Base-by-base conservation (phyloP, 2,797 vertebrate genomes). In the Odontamblyopus rebecca region DNA sequence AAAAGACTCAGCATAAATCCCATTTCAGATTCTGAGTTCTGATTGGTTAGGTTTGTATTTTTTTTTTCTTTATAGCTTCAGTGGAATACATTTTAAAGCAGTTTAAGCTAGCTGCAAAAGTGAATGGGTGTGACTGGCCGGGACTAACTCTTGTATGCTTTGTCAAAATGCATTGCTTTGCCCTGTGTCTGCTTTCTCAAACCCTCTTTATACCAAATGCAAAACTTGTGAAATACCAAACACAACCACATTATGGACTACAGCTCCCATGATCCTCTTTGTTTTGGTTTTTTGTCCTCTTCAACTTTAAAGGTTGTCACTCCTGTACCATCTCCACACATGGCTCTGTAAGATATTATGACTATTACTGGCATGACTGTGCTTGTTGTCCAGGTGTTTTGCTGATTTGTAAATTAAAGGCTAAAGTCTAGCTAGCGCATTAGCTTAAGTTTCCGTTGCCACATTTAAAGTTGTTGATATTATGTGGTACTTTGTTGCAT, bases 191-290 rank as follows among this genome's bases (percentile, higher is more conserved):
- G 84, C 79, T 78, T 76, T 83, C 83, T 85, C 63, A 73, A 73
- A 66, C 84, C 91, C 86, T 94, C 90, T 94, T 94, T 93, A 95
- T 93, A 97, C 95, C 95, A 96, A 96, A 97, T 92, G 89, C 88
- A 48, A 89, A 90, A 94, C 78, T 78, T 88, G 84, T 91, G 88
- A 90, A 93, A 92, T 91, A 93, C 89, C 91, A 90, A 95, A 91
- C 86, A 51, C 51, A 1, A n/a, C 18, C 18, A 57, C 23, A 26
- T n/a, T 23, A 57, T 26, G 89, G 85, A 90, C 93, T 82, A 57
- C 76, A 80, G 65, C 77, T 85, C 71, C 88, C 85, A 80, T 73
- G 68, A 71, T 73, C 78, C 82, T 86, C 9, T 74, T 75, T 86
- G 74, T 86, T 78, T 83, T 78, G 85, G 86, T 82, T 86, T 86